These are phyloP conservation scores for Haliclystus octoradiatus DNA, from an alignment of 30 jellyfish, hydroid and myxozoan genomes.

Conservation along the genomic window DNA sequence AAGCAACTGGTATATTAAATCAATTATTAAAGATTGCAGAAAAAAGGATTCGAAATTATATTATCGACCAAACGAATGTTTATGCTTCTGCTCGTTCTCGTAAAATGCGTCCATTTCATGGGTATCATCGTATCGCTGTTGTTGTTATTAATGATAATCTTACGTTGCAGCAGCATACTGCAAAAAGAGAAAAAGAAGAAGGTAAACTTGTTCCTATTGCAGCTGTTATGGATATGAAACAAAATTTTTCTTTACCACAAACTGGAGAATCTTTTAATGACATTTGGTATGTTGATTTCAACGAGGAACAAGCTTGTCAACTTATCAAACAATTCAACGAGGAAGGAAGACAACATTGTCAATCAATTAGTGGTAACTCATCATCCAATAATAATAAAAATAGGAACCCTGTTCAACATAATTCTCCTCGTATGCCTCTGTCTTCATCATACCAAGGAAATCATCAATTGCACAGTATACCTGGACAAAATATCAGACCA, in stretches of 20 bases:
- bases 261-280: conserved; percentile 93
- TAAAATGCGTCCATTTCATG: conserved; percentile 72
- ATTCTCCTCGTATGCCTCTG: no score
- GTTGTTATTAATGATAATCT: conserved; percentile 61
- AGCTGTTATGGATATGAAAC: conserved; percentile 95
- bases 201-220: conserved; percentile 84
- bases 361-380: no score
- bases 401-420: no score
- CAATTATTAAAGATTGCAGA: conserved; percentile 71
- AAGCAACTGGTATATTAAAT: conserved; percentile 80
- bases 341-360: conserved; percentile 63
- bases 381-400: no score
- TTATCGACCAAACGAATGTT: conserved; percentile 94
- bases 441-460: no score
- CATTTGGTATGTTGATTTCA: conserved; percentile 57
- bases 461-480: no score
- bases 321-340: conserved; percentile 27
- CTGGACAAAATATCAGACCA: no score
- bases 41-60: conserved; percentile 64
- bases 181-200: conserved; percentile 59
- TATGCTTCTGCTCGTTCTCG: conserved; percentile 88
- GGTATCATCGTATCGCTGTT: conserved; percentile 79
- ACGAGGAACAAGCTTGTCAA: conserved; percentile 51
- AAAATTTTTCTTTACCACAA: conserved; percentile 83
- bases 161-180: conserved; percentile 52